Base-by-base conservation (phyloP, 2,113 vertebrate species). In the Lagopus muta region DNA sequence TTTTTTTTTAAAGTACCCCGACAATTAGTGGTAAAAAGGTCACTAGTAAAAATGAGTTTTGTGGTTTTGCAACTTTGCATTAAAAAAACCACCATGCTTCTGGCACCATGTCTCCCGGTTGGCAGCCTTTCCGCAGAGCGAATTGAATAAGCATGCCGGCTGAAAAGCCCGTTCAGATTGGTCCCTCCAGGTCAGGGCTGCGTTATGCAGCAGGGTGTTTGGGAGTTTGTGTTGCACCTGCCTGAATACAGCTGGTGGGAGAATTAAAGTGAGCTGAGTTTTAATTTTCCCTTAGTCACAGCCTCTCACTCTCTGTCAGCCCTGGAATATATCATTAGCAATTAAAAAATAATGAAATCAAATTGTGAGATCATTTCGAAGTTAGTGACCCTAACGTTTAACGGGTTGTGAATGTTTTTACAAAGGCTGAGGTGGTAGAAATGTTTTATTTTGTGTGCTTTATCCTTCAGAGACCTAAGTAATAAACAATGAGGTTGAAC, bases 21-120 rank as follows among this genome's bases (percentile, higher is more conserved):
- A 93, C 94, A 95, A 96, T 93, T 95, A 92, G 92, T 90, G 91
- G 85, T 96, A 74, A 93, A 90, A 93, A 93, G 95, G 93, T 93
- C 91, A 96, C 87, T 38, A 90, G 88, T 93, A 91, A 95, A 95
- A 95, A 88, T 88, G 79, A 92, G 92, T 76, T 92, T 92, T 94
- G 95, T 91, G 94, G 94, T 93, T 95, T 96, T 93, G 91, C 93
- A 94, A 85, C 92, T 97, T 97, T 95, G 94, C 89, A 85, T 97
- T 95, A 57, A 89, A 93, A 90, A 93, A 95, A 87, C 91, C 95
- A 92, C 95, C 67, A 57, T 1, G 4, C 55, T 93, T 83, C 94
- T 96, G 94, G 92, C 93, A 94, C 47, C 0, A 0, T 0, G 1
- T 94, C 61, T 72, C 1, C 16, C 1, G 5, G 61, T 38, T 96